Conservation (phyloP, 2,113 vertebrate species). For the Anthoscopus minutus region DNA sequence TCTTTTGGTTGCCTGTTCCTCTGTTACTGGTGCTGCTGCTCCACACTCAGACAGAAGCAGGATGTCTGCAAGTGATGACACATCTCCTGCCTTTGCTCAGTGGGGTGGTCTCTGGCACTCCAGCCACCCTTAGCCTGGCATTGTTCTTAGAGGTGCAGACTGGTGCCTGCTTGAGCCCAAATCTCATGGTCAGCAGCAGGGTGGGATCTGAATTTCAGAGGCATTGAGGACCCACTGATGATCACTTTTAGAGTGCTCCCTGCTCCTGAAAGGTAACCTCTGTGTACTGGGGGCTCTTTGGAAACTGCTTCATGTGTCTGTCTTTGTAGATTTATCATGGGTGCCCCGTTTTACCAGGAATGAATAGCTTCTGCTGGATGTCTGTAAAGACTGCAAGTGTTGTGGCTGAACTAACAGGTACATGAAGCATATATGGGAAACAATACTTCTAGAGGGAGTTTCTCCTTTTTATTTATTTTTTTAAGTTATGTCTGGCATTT, state of each 20-base stretch:
- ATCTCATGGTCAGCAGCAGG: fast-evolving
- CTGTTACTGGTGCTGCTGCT: not conserved
- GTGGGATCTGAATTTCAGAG: not conserved
- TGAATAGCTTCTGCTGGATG: not conserved
- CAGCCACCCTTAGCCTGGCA: fast-evolving
- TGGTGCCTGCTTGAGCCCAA: not conserved
- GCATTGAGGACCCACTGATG: fast-evolving
- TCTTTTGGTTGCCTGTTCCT: not conserved
- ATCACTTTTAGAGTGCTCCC: not conserved
- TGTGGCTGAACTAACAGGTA: slow-evolving; percentile 17
- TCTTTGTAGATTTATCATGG: not conserved
- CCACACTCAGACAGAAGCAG: not conserved
- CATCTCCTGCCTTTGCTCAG: not conserved
- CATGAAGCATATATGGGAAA: not conserved
- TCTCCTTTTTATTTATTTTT: not conserved
- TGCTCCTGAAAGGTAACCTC: not conserved
- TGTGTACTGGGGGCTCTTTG: not conserved
- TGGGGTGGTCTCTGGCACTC: not conserved
- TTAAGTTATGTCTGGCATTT: slow-evolving; percentile 30
- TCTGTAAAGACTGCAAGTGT: not conserved
- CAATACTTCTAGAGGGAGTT: not conserved
- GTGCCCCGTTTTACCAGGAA: not conserved
- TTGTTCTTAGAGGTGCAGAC: not conserved
- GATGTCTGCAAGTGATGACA: not conserved
- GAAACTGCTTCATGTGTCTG: not conserved